These are phyloP conservation scores for Epirrita christyi DNA, from an alignment of 2,888 invertebrate species.

Conservation along the genomic window DNA sequence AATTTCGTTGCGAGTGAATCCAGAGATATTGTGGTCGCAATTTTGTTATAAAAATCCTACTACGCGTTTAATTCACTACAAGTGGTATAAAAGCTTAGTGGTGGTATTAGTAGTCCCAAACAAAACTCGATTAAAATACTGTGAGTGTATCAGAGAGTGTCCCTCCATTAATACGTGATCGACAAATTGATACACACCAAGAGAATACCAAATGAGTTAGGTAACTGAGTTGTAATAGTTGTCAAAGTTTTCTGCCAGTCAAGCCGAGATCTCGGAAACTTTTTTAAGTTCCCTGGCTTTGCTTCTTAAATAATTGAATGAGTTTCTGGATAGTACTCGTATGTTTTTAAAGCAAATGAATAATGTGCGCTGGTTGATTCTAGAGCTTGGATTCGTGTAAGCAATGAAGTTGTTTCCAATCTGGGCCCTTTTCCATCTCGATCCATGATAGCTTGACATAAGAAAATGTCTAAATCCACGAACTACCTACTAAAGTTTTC, in stretches of 20 bases:
- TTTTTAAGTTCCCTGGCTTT: constrained; percentile 39
- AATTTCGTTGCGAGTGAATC: no score
- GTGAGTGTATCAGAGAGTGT: constrained; percentile 18
- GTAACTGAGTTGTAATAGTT: constrained; percentile 44
- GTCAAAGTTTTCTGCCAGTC: constrained; percentile 37
- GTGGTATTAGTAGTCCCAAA: not conserved
- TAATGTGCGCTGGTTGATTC: not conserved
- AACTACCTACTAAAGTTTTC: no score
- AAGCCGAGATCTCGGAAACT: constrained; percentile 38
- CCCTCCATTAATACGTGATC: constrained; percentile 36
- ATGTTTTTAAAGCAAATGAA: constrained; percentile 10
- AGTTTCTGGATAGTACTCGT: constrained; percentile 11
- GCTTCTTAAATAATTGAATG: constrained; percentile 34
- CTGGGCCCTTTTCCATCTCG: no score
- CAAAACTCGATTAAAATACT: constrained; percentile 5
- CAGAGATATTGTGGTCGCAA: not conserved
- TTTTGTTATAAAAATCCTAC: not conserved
- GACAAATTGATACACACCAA: constrained; percentile 45
- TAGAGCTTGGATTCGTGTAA: no score
- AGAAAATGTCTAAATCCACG: no score
- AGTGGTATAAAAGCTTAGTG: constrained; percentile 1
- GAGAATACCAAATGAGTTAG: constrained; percentile 53
- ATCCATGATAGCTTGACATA: no score
- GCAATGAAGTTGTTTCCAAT: no score
- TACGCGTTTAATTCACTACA: not conserved